Percentiles rank a stretch among this genome's conserved stretches.
These are phyloP conservation scores for Agrotis ipsilon DNA, from an alignment of 2,888 invertebrate genomes.

Conservation along the genomic window DNA sequence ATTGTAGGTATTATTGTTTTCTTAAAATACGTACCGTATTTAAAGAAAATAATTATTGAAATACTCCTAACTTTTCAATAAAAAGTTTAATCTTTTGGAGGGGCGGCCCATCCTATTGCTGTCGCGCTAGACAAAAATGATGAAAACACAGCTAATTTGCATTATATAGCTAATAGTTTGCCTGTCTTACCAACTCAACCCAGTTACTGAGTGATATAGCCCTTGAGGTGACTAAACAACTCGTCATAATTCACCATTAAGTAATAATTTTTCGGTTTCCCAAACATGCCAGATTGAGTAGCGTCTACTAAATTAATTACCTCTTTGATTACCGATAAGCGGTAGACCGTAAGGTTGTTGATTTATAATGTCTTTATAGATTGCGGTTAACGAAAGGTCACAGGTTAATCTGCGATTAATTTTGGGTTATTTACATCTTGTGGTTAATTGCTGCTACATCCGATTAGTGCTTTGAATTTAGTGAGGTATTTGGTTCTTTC, in stretches of 20 bases:
- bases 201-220: no score
- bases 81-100: no score
- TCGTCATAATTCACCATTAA: no score
- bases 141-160: no score
- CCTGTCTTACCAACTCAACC: no score
- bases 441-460: constrained; percentile 31
- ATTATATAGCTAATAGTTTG: no score
- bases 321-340: neutral
- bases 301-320: neutral
- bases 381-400: constrained; percentile 34
- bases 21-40: no score
- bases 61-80: no score
- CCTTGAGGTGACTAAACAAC: no score
- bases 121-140: no score
- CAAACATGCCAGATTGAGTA: neutral
- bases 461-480: constrained; percentile 17
- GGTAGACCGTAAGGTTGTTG: constrained; percentile 22
- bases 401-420: constrained; percentile 43
- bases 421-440: constrained; percentile 33
- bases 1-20: neutral
- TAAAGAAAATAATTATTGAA: neutral
- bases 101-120: no score
- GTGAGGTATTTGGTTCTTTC: constrained; percentile 13
- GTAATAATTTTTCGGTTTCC: neutral
- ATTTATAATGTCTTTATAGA: constrained; percentile 40